Percentiles rank a stretch among this genome's conserved stretches.
phyloP scores from a whole-genome alignment of 2,797 vertebrate genomes.

The Alosa sapidissima region DNA sequence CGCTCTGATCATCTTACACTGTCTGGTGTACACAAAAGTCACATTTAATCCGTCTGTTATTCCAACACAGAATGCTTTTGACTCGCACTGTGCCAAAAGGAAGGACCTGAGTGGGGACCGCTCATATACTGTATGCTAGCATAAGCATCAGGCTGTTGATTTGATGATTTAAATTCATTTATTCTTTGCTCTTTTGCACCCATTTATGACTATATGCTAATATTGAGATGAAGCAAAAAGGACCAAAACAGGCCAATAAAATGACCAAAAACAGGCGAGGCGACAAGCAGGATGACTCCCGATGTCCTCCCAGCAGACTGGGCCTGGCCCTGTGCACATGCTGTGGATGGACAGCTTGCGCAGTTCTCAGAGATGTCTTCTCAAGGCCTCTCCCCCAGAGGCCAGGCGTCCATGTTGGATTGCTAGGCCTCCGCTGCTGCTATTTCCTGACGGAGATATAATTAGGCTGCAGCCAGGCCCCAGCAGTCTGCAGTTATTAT shows the following conservation, averaged over 20 bases:
- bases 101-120: neutral
- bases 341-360: neutral
- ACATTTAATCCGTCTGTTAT: slow-evolving; percentile 26
- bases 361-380: neutral
- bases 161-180: neutral
- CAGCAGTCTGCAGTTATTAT: slow-evolving; percentile 63
- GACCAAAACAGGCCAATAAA: neutral
- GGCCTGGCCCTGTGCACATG: neutral
- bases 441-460: slow-evolving; percentile 72
- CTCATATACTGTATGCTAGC: neutral
- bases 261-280: neutral
- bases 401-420: slow-evolving; percentile 42
- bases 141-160: neutral
- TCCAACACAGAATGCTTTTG: slow-evolving; percentile 32
- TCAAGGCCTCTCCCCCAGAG: neutral
- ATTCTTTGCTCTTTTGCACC: neutral
- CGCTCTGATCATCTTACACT: slow-evolving; percentile 22
- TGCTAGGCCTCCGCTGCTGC: slow-evolving; percentile 57
- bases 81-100: neutral
- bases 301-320: neutral
- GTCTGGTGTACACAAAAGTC: slow-evolving; percentile 30
- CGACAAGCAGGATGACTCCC: neutral
- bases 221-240: neutral
- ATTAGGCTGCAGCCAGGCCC: slow-evolving; percentile 64
- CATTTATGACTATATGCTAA: neutral